Conservation (phyloP, 2,888 invertebrate genomes). For the Stenolophus ochropezus region DNA sequence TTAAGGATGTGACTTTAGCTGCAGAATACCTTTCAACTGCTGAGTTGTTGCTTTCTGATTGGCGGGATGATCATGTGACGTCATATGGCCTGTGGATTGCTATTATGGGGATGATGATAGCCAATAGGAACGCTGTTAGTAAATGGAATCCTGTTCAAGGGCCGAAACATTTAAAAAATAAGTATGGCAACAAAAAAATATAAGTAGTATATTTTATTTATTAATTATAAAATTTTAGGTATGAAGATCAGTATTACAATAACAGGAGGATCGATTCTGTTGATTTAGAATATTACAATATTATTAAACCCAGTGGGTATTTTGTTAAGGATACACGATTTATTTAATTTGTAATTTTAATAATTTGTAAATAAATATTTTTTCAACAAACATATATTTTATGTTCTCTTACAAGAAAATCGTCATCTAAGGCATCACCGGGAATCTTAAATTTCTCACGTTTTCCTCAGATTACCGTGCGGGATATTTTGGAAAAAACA, state of each 20-base stretch:
- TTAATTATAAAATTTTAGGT: constrained; percentile 6
- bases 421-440: no score
- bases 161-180: constrained; percentile 67
- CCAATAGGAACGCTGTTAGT: constrained; percentile 80
- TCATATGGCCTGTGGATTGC: constrained; percentile 78
- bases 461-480: no score
- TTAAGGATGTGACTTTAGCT: constrained; percentile 79
- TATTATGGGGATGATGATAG: constrained; percentile 83
- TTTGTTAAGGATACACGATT: neutral
- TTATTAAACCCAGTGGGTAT: constrained; percentile 26
- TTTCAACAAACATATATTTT: neutral
- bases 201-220: neutral
- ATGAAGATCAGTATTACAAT: neutral
- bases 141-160: constrained; percentile 86
- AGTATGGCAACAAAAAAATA: constrained; percentile 62
- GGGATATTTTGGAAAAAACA: no score
- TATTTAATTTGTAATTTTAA: neutral
- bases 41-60: constrained; percentile 80
- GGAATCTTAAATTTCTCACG: no score
- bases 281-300: constrained; percentile 36
- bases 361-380: neutral
- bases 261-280: neutral
- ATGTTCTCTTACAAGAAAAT: no score
- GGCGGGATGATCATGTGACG: constrained; percentile 75
- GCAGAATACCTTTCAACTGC: constrained; percentile 82